Evolutionary conservation across 2,888 invertebrate genomes (phyloP).

Genomic region (Azorinus chamasolen): DNA sequence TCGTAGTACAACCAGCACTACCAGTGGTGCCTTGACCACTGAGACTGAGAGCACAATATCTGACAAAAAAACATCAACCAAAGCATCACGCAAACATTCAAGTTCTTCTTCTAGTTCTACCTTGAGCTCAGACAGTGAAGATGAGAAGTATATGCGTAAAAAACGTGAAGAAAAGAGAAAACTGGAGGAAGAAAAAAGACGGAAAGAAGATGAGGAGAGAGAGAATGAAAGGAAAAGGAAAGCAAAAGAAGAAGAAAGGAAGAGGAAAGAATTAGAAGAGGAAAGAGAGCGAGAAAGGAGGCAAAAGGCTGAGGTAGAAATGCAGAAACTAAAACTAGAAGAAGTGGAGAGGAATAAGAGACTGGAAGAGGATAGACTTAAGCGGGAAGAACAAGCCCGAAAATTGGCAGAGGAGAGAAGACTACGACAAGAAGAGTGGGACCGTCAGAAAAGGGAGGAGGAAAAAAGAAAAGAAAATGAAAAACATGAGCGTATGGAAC

Average conservation of each 20-base stretch:
- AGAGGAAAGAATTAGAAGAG: conserved; percentile 2
- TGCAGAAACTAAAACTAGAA: not conserved
- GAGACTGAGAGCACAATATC: conserved; percentile 51
- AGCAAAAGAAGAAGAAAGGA: conserved; percentile 17
- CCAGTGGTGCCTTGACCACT: conserved; percentile 55
- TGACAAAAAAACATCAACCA: conserved; percentile 3
- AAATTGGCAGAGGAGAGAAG: conserved; percentile 18
- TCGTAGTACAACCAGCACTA: conserved; percentile 50
- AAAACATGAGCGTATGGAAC: conserved; percentile 22
- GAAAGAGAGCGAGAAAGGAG: not conserved
- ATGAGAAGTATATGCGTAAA: conserved; percentile 29
- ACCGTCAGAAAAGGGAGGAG: conserved; percentile 1
- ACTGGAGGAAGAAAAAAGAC: conserved; percentile 12
- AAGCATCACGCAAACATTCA: conserved; percentile 4
- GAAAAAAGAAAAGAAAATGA: conserved; percentile 7
- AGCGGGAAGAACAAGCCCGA: conserved; percentile 18
- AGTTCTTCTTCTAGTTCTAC: conserved; percentile 34
- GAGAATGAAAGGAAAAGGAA: conserved; percentile 17
- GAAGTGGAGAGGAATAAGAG: conserved; percentile 17
- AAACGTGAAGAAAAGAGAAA: conserved; percentile 15
- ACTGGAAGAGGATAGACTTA: conserved; percentile 21
- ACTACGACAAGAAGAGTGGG: conserved; percentile 1
- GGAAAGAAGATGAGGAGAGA: conserved; percentile 15
- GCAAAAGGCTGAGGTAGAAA: not conserved
- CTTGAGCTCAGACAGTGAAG: conserved; percentile 36